Conservation (phyloP, 2,113 vertebrate species). For the Chelonoidis abingdonii region DNA sequence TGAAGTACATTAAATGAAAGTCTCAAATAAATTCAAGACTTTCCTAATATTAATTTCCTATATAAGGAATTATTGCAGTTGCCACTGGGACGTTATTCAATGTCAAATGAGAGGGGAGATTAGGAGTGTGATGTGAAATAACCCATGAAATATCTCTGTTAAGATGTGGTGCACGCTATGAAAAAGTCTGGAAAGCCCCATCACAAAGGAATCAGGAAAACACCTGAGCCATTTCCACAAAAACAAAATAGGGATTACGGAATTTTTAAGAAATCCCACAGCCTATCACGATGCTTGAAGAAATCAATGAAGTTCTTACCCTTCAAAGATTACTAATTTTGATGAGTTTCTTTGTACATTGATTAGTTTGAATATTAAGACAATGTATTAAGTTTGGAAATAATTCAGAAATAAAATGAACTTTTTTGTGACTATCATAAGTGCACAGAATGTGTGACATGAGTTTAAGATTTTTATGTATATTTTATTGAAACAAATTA, state of each 20-base stretch:
- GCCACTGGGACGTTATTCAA: not conserved
- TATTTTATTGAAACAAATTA: not conserved
- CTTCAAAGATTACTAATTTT: not conserved
- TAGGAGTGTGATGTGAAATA: not conserved
- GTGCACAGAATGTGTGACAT: not conserved
- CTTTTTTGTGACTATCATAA: not conserved
- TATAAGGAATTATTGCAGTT: not conserved
- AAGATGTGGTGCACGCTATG: not conserved
- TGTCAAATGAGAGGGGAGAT: rapidly evolving
- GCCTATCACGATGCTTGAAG: not conserved
- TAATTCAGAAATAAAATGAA: not conserved
- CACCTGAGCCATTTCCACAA: not conserved
- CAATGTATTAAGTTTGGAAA: not conserved
- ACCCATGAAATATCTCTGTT: not conserved
- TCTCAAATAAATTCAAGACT: not conserved
- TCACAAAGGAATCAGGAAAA: not conserved
- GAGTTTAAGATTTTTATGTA: not conserved
- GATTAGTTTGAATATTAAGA: not conserved
- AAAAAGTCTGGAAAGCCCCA: not conserved
- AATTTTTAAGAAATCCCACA: not conserved
- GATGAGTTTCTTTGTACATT: not conserved
- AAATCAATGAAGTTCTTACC: not conserved
- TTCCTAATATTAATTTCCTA: not conserved
- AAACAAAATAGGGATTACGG: not conserved
- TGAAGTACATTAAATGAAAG: not conserved